phyloP scores from a whole-genome alignment of 2,113 vertebrate species.

The Gavialis gangeticus region DNA sequence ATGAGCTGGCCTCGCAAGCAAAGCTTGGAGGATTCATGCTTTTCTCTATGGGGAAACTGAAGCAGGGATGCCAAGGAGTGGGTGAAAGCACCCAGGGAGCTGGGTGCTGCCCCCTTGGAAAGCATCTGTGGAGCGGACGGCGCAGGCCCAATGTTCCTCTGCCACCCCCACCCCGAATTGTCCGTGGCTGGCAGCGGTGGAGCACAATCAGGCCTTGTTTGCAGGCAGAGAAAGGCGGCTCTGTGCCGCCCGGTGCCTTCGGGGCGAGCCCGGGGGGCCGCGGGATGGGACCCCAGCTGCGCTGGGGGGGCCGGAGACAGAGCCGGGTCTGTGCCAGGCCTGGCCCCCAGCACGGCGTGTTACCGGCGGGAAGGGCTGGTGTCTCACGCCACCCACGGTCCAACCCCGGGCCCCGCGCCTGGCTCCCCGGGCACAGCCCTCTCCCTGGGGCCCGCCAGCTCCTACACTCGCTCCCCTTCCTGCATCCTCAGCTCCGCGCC shows the following conservation, averaged over 20 bases:
- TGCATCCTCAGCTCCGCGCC: background rate
- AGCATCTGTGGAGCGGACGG: background rate
- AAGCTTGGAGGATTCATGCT: too few species aligned
- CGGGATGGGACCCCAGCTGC: constrained; percentile 80
- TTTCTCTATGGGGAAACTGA: too few species aligned
- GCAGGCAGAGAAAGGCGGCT: constrained; percentile 74
- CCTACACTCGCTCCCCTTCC: constrained; percentile 58
- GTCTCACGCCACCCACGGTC: constrained; percentile 7
- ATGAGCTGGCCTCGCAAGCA: too few species aligned
- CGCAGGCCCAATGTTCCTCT: background rate
- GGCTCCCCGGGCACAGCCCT: constrained; percentile 60
- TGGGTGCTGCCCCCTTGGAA: background rate
- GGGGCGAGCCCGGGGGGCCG: constrained; percentile 44
- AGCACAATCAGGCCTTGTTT: constrained; percentile 74
- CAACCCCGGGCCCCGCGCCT: too few species aligned
- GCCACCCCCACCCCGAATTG: background rate
- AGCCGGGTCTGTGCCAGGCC: constrained; percentile 49
- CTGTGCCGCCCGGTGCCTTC: constrained; percentile 47
- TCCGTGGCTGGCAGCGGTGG: background rate
- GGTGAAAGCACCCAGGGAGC: background rate
- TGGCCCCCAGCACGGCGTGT: constrained; percentile 74
- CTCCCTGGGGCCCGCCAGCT: constrained; percentile 38
- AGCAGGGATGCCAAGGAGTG: too few species aligned
- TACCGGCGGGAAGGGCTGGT: constrained; percentile 59
- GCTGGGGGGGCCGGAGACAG: constrained; percentile 79